Evolutionary conservation across 2,888 invertebrate species (phyloP).

Genomic region (Urechis unicinctus): DNA sequence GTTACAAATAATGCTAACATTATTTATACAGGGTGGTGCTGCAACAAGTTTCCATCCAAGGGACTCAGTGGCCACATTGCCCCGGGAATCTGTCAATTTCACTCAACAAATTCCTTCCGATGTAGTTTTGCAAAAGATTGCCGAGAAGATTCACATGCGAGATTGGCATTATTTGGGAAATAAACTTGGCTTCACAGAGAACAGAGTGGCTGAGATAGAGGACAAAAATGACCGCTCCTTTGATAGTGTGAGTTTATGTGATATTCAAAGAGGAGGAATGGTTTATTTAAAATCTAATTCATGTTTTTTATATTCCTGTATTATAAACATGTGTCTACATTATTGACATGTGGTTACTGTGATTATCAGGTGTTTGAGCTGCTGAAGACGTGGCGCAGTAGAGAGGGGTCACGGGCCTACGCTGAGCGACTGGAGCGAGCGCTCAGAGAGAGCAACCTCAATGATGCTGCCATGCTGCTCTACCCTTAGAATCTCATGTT

Average conservation of each 20-base stretch:
- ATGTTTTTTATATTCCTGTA: too few relatives aligned
- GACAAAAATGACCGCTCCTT: too few relatives aligned
- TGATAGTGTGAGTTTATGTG: too few relatives aligned
- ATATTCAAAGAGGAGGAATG: too few relatives aligned
- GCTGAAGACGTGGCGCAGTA: constrained; percentile 33
- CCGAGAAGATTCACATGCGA: neutral
- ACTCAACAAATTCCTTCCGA: neutral
- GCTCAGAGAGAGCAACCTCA: constrained; percentile 33
- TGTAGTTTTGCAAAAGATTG: neutral
- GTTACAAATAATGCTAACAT: too few relatives aligned
- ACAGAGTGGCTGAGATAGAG: constrained; percentile 32
- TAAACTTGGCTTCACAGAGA: constrained; percentile 11
- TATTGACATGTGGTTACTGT: too few relatives aligned
- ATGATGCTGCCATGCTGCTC: constrained; percentile 30
- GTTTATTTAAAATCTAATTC: too few relatives aligned
- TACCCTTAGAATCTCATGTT: constrained; percentile 15
- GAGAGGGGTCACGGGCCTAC: constrained; percentile 31
- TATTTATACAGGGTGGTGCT: too few relatives aligned
- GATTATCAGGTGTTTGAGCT: constrained; percentile 32
- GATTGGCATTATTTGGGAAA: neutral
- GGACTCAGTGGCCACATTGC: constrained; percentile 9
- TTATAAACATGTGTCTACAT: too few relatives aligned
- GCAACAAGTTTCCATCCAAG: too few relatives aligned
- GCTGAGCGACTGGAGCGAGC: constrained; percentile 31
- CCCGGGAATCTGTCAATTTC: constrained; percentile 30